Evolutionary conservation across 2,888 invertebrate genomes (phyloP).

Genomic region (Aplocera efformata): DNA sequence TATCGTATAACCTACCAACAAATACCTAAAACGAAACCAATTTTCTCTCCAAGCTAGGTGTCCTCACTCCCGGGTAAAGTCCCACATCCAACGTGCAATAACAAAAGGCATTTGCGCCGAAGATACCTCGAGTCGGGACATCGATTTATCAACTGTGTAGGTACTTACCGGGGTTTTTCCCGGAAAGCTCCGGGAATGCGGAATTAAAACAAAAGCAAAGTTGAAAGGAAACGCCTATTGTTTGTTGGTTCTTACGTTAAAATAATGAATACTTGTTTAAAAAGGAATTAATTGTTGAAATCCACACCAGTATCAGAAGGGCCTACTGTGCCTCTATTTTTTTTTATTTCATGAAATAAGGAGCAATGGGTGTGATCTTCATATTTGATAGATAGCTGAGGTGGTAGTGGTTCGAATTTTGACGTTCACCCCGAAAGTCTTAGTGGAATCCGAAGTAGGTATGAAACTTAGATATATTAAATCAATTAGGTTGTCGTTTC

Average conservation of each 20-base stretch:
- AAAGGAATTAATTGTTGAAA: not conserved
- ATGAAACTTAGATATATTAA: no score
- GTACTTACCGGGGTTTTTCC: slow-evolving; percentile 18
- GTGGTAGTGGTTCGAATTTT: no score
- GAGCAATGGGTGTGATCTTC: no score
- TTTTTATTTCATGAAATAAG: no score
- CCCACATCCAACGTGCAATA: slow-evolving; percentile 12
- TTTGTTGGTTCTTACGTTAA: slow-evolving; percentile 8
- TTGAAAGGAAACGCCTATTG: slow-evolving; percentile 14
- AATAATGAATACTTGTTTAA: not conserved
- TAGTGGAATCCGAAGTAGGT: no score
- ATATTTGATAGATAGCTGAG: no score
- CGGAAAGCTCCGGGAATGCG: slow-evolving; percentile 16
- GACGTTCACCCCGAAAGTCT: no score
- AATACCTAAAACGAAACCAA: slow-evolving; percentile 11
- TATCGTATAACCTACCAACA: not conserved
- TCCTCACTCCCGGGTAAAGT: not conserved
- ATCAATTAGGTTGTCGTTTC: no score
- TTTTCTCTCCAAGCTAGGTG: slow-evolving; percentile 4
- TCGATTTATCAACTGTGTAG: slow-evolving; percentile 26
- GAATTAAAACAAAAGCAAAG: slow-evolving; percentile 15
- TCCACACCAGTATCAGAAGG: no score
- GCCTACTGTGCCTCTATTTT: no score
- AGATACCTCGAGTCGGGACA: slow-evolving; percentile 26
- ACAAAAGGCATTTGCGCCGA: slow-evolving; percentile 28